Percentiles rank a stretch among this genome's conserved stretches.
Conservation (phyloP, 2,797 vertebrate genomes). For the Hippopotamyrus pictus region DNA sequence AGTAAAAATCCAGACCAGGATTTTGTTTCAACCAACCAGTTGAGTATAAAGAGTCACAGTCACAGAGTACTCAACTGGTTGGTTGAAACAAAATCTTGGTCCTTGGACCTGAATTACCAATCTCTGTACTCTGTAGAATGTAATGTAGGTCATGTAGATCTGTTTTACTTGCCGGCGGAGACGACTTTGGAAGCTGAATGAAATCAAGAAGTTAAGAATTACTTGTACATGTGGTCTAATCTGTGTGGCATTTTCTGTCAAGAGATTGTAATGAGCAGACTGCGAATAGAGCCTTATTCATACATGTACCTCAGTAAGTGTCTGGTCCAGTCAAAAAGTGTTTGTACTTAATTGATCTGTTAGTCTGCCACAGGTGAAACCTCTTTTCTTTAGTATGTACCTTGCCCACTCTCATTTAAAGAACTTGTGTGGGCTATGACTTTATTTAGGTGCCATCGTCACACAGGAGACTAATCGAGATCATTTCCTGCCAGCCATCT, state of each 20-base stretch:
- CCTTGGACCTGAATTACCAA: background rate
- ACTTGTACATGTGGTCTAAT: background rate
- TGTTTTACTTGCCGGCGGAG: background rate
- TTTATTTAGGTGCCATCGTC: conserved; percentile 57
- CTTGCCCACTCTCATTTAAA: background rate
- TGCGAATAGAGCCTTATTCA: background rate
- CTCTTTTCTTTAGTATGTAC: background rate
- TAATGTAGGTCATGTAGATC: background rate
- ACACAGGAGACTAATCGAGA: conserved; percentile 68
- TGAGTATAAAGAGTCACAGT: background rate
- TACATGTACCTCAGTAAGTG: background rate
- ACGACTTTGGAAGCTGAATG: background rate
- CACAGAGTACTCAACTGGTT: background rate
- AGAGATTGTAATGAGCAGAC: background rate
- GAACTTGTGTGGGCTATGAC: background rate
- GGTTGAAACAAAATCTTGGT: background rate
- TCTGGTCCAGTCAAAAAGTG: background rate
- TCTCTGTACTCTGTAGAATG: background rate
- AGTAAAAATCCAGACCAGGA: background rate
- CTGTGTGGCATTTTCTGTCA: background rate
- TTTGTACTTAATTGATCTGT: background rate
- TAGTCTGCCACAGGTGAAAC: background rate
- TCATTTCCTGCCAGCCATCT: conserved; percentile 64
- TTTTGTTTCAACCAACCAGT: background rate
- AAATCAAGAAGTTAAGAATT: background rate